A percentile compares a stretch with the other conserved stretches of the same genome.
Evolutionary conservation across 2,113 vertebrate species (phyloP).

Genomic region (Probosciger aterrimus): DNA sequence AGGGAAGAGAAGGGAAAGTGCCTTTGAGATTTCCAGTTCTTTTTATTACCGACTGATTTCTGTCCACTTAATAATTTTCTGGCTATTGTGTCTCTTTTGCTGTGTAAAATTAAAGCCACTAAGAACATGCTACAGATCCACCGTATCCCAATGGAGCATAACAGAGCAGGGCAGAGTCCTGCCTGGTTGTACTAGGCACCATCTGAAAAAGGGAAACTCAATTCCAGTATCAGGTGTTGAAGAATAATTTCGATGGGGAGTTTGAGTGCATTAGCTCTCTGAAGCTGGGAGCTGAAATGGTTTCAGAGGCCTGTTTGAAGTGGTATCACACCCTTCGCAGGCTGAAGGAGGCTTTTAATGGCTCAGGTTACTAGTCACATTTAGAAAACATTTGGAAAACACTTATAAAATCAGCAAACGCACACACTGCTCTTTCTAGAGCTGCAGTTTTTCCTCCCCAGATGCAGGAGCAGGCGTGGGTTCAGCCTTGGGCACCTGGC

Average conservation of each 20-base stretch:
- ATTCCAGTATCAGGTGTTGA: background rate
- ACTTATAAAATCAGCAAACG: background rate
- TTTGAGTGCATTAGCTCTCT: background rate
- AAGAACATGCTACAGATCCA: background rate
- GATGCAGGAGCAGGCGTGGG: background rate
- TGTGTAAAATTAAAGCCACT: background rate
- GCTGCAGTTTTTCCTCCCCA: background rate
- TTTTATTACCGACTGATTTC: background rate
- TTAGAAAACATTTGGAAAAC: background rate
- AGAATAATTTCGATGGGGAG: background rate
- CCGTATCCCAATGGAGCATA: background rate
- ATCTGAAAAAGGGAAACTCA: background rate
- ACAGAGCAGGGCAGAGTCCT: background rate
- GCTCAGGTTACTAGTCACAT: background rate
- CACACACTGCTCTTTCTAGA: background rate
- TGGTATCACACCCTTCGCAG: background rate
- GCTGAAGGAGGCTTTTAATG: conserved; percentile 14
- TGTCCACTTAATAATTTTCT: background rate
- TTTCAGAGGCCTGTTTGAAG: conserved; percentile 9
- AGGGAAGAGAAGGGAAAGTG: background rate
- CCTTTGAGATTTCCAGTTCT: background rate
- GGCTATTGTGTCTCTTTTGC: background rate
- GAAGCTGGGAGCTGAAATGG: background rate
- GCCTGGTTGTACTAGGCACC: background rate
- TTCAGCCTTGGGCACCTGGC: background rate